Evolutionary conservation across 2,113 vertebrate genomes (phyloP).

Genomic region (Grus americana): DNA sequence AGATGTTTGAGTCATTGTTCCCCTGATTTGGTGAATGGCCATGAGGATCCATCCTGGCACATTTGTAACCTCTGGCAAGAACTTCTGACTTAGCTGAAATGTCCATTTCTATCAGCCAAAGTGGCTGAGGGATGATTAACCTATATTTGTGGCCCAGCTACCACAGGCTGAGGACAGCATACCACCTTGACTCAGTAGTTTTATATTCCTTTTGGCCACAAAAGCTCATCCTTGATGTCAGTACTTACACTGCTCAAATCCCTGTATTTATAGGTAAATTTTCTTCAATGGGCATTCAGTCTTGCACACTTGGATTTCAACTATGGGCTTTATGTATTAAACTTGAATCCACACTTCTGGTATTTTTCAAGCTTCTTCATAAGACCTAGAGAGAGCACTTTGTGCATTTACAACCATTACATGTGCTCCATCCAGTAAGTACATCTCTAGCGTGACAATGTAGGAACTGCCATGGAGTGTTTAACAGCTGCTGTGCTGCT

Average conservation of each 20-base stretch:
- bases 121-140: not conserved
- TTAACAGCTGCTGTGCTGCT: not conserved
- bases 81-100: not conserved
- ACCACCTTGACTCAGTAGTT: not conserved
- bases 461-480: not conserved
- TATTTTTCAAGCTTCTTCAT: not conserved
- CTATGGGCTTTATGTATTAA: not conserved
- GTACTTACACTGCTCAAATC: not conserved
- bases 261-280: not conserved
- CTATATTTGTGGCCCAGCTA: not conserved
- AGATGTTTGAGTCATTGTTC: not conserved
- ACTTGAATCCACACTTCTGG: not conserved
- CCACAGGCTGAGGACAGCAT: not conserved
- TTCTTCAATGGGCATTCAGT: not conserved
- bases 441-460: not conserved
- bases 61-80: not conserved
- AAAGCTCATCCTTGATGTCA: not conserved
- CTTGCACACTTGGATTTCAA: not conserved
- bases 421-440: not conserved
- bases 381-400: not conserved
- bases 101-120: not conserved
- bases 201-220: not conserved
- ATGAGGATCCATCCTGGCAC: not conserved
- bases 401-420: accelerated
- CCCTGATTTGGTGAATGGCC: not conserved